These are phyloP conservation scores for Diceros bicornis DNA, from an alignment of 2,797 vertebrate genomes.

Conservation along the genomic window DNA sequence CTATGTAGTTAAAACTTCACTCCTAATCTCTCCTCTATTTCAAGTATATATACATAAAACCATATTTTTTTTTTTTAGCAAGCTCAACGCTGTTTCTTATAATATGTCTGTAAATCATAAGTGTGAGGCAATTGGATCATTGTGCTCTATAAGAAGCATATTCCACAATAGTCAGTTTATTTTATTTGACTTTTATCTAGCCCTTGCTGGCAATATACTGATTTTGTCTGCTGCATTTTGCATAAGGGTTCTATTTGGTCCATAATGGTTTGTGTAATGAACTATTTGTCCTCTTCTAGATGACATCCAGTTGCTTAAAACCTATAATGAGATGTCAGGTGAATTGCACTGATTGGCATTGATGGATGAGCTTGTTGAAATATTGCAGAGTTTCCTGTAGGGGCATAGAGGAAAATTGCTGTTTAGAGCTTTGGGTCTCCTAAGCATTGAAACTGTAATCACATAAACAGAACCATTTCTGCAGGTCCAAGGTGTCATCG, in stretches of 20 bases:
- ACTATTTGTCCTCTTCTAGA: conserved; percentile 75
- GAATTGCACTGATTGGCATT: conserved; percentile 84
- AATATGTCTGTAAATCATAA: conserved; percentile 74
- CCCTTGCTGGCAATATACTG: conserved; percentile 59
- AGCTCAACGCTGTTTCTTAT: conserved; percentile 58
- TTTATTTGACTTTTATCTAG: conserved; percentile 80
- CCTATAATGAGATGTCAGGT: conserved; percentile 85
- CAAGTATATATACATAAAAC: conserved; percentile 44
- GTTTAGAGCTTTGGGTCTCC: conserved; percentile 83
- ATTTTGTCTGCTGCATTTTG: conserved; percentile 74
- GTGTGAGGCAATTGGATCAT: background rate
- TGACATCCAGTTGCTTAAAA: conserved; percentile 82
- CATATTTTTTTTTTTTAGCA: conserved; percentile 77
- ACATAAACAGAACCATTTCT: conserved; percentile 93
- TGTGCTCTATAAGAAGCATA: background rate
- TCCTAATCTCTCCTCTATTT: conserved; percentile 77
- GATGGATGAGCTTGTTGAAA: conserved; percentile 87
- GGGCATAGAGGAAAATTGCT: conserved; percentile 82
- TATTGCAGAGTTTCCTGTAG: conserved; percentile 76
- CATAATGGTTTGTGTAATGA: conserved; percentile 77
- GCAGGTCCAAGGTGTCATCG: conserved; percentile 90
- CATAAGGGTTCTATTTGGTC: conserved; percentile 75
- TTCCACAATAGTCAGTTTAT: conserved; percentile 73
- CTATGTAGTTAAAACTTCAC: conserved; percentile 77
- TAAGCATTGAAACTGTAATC: conserved; percentile 90